Base-by-base conservation (phyloP, 1,140 invertebrate species). In the Papilio helenus region DNA sequence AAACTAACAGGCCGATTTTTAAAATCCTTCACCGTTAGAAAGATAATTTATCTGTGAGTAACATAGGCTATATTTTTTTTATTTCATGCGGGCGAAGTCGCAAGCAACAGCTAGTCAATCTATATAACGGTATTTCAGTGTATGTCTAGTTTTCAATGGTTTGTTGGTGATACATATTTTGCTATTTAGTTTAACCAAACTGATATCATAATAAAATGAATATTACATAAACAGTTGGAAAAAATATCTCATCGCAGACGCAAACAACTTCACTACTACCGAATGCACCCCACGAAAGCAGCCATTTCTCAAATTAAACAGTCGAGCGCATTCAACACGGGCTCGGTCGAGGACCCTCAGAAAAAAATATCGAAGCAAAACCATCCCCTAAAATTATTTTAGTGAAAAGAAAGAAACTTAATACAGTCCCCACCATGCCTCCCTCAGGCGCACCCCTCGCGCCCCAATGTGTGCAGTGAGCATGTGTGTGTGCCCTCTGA, bases 371-470 rank as follows among this genome's bases (percentile, higher is more conserved):
- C 87, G 87, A 92, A 93, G 90, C 92, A 90, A 88, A 94, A 90
- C 90, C 91, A 92, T 89, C 93, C 93, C 93, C 92, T 93, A 93
- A 94, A 94, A 94, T 94, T 92, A 94, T 94, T 94, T 93, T 93
- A 94, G 93, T 93, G 93, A 92, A 94, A 94, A 93, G 93, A 94
- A 94, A 93, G 93, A 92, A 93, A 94, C 93, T 93, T 94, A 93
- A 94, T 94, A 94, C 92, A 94, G 87, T 91, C 91, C 92, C 90
- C 93, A 89, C 93, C 88, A 85, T 83, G 85, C 88, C 86, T 84
- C 86, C 90, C 87, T 85, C 79, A 83, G 90, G 86, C 92, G 91
- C 93, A 93, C 93, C 92, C 92, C 90, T 89, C 81, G 79, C 78
- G 44, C 51, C 12, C 73, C 80, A 84, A 85, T 89, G 86, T 81